phyloP scores from a whole-genome alignment of 2,888 invertebrate genomes.

The Tetheella fluctuosa region DNA sequence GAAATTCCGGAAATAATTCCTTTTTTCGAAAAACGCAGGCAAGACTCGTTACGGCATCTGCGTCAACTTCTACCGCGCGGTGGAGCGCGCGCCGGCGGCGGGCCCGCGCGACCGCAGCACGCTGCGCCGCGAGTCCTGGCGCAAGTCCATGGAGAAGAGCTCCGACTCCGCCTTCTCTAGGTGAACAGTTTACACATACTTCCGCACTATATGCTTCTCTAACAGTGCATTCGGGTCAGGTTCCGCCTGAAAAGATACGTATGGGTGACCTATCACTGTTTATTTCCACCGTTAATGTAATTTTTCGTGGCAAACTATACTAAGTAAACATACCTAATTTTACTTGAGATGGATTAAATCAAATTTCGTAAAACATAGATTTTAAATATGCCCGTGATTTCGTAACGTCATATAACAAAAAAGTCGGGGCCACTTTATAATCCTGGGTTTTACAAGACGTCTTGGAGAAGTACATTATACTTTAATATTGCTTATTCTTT shows the following conservation, averaged over 20 bases:
- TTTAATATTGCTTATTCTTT: no score
- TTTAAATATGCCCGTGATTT: no score
- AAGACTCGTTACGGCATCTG: slow-evolving; percentile 98
- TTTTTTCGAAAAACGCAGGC: no score
- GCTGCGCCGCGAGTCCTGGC: slow-evolving; percentile 93
- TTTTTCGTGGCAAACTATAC: no score
- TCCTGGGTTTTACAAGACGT: no score
- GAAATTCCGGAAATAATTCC: no score
- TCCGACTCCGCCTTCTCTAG: slow-evolving; percentile 97
- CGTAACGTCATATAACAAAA: no score
- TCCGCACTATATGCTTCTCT: slow-evolving; percentile 16
- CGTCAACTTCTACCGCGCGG: slow-evolving; percentile 98
- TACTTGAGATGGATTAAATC: no score
- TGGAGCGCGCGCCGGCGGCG: slow-evolving; percentile 86
- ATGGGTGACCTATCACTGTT: neutral
- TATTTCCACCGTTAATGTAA: neutral
- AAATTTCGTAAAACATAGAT: no score
- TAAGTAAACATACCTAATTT: no score
- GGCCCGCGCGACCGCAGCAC: slow-evolving; percentile 74
- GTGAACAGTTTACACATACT: slow-evolving; percentile 84
- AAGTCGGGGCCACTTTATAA: no score
- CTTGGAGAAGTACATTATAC: no score
- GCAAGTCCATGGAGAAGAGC: slow-evolving; percentile 95
- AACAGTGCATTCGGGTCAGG: neutral
- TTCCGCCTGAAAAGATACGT: neutral